A percentile compares a stretch with the other conserved stretches of the same genome.
These are phyloP conservation scores for Augiades crinisus DNA, from an alignment of 2,888 invertebrate species.

Conservation along the genomic window DNA sequence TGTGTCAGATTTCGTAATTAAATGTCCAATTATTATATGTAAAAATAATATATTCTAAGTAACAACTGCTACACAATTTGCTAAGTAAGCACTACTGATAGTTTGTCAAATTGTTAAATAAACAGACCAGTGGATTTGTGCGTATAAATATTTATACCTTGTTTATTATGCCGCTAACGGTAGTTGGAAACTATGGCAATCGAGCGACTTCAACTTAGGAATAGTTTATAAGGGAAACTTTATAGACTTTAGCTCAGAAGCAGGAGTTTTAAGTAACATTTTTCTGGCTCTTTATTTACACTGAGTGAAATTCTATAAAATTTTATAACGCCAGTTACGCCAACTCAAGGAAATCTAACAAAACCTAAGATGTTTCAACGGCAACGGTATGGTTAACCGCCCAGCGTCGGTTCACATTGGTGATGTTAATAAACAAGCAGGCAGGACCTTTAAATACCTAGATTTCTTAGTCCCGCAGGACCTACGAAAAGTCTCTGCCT, in stretches of 20 bases:
- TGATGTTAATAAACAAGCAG: too few relatives aligned
- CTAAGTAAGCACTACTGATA: slow-evolving; percentile 3
- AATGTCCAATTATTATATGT: neutral
- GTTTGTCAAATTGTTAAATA: slow-evolving; percentile 11
- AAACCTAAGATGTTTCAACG: too few relatives aligned
- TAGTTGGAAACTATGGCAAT: slow-evolving; percentile 2
- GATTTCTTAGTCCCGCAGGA: too few relatives aligned
- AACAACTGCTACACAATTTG: slow-evolving; percentile 3
- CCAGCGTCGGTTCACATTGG: too few relatives aligned
- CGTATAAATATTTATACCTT: slow-evolving; percentile 12
- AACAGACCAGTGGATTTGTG: slow-evolving; percentile 1
- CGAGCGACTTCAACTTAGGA: slow-evolving; percentile 1
- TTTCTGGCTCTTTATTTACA: neutral
- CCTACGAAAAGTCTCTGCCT: too few relatives aligned
- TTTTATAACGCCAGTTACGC: too few relatives aligned
- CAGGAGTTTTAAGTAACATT: neutral
- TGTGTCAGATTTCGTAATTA: too few relatives aligned
- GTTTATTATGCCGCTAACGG: neutral
- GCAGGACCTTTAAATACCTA: too few relatives aligned
- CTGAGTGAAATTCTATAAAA: too few relatives aligned
- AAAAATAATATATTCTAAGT: slow-evolving; percentile 2
- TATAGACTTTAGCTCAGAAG: neutral
- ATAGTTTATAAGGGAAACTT: slow-evolving; percentile 7
- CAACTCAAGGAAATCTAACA: too few relatives aligned
- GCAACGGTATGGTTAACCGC: too few relatives aligned